Conservation (phyloP, 2,888 invertebrate species). For the Caenorhabditis becei region DNA sequence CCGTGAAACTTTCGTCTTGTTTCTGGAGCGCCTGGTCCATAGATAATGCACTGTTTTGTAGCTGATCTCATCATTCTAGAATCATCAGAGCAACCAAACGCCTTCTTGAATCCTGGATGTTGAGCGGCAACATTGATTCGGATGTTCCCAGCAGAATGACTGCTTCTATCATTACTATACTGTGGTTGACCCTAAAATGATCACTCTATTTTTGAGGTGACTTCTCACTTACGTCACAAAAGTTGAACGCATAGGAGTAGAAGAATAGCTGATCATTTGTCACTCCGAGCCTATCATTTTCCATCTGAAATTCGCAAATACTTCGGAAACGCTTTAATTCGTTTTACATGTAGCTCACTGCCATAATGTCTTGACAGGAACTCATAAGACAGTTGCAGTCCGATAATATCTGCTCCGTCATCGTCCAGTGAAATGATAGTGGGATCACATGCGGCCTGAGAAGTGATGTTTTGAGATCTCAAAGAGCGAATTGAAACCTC, state of each 20-base stretch:
- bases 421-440: background rate
- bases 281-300: background rate
- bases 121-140: constrained; percentile 8
- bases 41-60: constrained; percentile 17
- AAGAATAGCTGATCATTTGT: constrained; percentile 21
- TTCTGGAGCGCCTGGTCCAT: constrained; percentile 25
- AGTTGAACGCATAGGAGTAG: constrained; percentile 10
- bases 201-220: background rate
- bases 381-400: constrained; percentile 14
- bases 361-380: background rate
- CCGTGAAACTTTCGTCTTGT: background rate
- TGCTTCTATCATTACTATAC: background rate
- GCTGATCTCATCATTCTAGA: constrained; percentile 22
- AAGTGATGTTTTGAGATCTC: no score
- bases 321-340: background rate
- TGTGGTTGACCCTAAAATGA: background rate
- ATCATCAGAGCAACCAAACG: constrained; percentile 23
- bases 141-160: constrained; percentile 19
- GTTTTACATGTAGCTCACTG: background rate
- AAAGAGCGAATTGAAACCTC: no score
- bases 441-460: no score
- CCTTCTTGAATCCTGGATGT: constrained; percentile 14
- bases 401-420: constrained; percentile 28
- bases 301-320: background rate
- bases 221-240: constrained; percentile 9